A percentile compares a stretch with the other conserved stretches of the same genome.
Conservation (phyloP, 2,113 vertebrate species). For the Opisthocomus hoazin region DNA sequence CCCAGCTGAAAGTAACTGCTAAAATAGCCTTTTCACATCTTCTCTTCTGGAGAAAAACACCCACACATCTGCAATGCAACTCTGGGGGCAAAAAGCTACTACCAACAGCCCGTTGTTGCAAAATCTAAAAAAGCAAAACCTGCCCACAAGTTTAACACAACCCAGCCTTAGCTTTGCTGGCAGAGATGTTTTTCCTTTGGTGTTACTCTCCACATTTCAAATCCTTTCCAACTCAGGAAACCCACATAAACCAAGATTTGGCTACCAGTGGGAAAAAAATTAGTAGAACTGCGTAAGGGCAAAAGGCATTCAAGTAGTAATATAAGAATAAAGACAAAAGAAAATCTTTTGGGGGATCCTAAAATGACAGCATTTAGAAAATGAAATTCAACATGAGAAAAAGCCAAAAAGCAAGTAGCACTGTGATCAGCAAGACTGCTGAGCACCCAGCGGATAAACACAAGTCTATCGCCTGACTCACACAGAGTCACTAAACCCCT, state of each 20-base stretch:
- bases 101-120: not conserved
- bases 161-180: not conserved
- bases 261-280: not conserved
- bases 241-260: not conserved
- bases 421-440: not conserved
- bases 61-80: not conserved
- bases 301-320: not conserved
- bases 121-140: not conserved
- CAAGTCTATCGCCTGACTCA: not conserved
- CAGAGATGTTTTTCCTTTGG: not conserved
- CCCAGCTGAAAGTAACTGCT: not conserved
- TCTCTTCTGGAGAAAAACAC: not conserved
- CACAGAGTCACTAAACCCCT: not conserved
- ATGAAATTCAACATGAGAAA: not conserved
- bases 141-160: not conserved
- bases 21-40: not conserved
- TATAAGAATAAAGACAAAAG: not conserved
- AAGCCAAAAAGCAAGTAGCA: not conserved
- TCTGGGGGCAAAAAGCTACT: not conserved
- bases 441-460: not conserved
- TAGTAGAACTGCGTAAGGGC: not conserved
- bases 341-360: not conserved
- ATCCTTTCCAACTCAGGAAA: slow-evolving; percentile 2
- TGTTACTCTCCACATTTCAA: not conserved
- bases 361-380: not conserved